A percentile compares a stretch with the other conserved stretches of the same genome.
Evolutionary conservation across 2,888 invertebrate species (phyloP).

Genomic region (Kryphioiulus occultus): DNA sequence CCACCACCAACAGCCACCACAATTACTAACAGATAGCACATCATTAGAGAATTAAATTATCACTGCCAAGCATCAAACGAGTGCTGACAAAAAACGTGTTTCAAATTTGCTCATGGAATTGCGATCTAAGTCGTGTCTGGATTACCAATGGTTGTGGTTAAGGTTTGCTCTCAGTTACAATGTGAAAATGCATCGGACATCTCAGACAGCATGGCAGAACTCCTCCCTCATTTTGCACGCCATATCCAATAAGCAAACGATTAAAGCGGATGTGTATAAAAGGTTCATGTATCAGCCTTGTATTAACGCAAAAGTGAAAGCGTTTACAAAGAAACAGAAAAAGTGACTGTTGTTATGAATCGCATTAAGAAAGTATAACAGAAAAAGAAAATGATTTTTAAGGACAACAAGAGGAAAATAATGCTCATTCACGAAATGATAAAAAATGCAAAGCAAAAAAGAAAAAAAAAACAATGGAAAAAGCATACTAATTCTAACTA

Average conservation of each 20-base stretch:
- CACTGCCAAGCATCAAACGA: conserved; percentile 6
- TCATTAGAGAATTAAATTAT: conserved; percentile 26
- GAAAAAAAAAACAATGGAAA: not conserved
- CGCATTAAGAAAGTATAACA: not conserved
- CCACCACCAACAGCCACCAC: conserved; percentile 29
- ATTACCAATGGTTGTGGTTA: not conserved
- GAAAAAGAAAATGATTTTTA: not conserved
- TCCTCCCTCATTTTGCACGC: not conserved
- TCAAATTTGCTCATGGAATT: conserved; percentile 13
- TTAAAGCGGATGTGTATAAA: not conserved
- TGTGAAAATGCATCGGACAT: not conserved
- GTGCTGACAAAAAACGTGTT: conserved; percentile 33
- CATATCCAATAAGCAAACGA: conserved; percentile 11
- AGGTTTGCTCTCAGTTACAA: not conserved
- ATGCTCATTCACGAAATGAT: conserved; percentile 20
- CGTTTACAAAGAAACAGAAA: not conserved
- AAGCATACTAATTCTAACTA: conserved; percentile 39
- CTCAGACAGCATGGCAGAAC: not conserved
- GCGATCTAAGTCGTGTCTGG: not conserved
- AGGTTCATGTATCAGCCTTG: not conserved
- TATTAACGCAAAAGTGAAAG: not conserved
- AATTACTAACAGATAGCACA: conserved; percentile 39
- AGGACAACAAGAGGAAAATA: not conserved
- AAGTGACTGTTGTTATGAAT: not conserved
- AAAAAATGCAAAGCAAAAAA: not conserved